These are phyloP conservation scores for Ormyrus labotus DNA, from an alignment of 2,888 invertebrate species.

Conservation along the genomic window DNA sequence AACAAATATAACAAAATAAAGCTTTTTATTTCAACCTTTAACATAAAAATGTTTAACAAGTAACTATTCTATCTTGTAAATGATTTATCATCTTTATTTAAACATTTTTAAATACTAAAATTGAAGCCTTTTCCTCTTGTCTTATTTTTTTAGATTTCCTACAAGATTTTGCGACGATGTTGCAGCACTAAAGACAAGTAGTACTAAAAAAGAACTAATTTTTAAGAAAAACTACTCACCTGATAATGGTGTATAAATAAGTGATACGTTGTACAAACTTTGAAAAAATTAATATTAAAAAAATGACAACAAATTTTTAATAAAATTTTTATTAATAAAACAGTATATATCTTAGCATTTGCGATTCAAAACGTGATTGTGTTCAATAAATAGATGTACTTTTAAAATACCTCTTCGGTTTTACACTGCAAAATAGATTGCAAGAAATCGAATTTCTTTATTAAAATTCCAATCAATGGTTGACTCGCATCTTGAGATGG, in stretches of 20 bases:
- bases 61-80: background rate
- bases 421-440: slow-evolving; percentile 33
- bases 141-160: no score
- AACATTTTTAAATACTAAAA: background rate
- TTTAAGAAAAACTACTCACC: no score
- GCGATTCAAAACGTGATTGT: slow-evolving; percentile 39
- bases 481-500: slow-evolving; percentile 5
- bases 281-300: background rate
- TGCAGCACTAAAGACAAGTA: no score
- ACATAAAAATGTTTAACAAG: no score
- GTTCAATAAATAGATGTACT: slow-evolving; percentile 39
- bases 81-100: slow-evolving; percentile 3
- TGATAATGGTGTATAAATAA: no score
- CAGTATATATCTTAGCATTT: slow-evolving; percentile 50
- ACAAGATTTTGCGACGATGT: background rate
- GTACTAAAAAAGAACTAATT: no score
- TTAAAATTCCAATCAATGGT: slow-evolving; percentile 30
- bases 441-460: slow-evolving; percentile 25
- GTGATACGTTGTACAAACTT: slow-evolving; percentile 5
- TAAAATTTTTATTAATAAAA: slow-evolving; percentile 58
- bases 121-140: background rate
- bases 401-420: slow-evolving; percentile 44
- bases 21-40: no score
- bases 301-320: slow-evolving; percentile 33
- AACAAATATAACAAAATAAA: no score